Conservation (phyloP, 2,797 vertebrate species). For the Nyctibius grandis region DNA sequence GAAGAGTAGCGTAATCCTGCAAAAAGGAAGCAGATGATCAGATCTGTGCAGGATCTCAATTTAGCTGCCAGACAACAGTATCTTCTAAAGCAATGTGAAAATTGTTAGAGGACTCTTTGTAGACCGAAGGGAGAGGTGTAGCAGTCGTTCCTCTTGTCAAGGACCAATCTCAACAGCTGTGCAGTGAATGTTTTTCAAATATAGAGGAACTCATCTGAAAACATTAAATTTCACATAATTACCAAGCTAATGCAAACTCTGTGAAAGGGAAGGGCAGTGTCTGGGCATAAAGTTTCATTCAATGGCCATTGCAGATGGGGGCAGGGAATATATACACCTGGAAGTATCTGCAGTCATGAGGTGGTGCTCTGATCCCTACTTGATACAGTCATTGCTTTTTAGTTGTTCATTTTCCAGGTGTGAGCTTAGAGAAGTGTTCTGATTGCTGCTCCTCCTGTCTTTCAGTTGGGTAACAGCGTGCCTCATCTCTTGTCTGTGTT, state of each 20-base stretch:
- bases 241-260: background rate
- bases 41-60: background rate
- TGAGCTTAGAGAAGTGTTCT: background rate
- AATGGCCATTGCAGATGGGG: rapidly evolving
- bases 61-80: background rate
- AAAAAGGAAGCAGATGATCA: background rate
- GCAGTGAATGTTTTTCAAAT: background rate
- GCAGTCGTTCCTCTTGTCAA: background rate
- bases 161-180: background rate
- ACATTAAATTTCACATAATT: background rate
- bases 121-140: background rate
- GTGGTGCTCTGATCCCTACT: background rate
- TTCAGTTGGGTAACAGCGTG: background rate
- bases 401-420: background rate
- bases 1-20: background rate
- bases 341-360: background rate
- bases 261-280: background rate
- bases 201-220: background rate
- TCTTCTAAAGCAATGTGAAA: background rate
- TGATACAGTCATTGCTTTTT: background rate
- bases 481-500: background rate
- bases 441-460: background rate
- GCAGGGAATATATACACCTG: background rate
- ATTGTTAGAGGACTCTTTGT: background rate
- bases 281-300: background rate